Conservation (phyloP, 2,797 vertebrate species). For the Spheniscus humboldti region DNA sequence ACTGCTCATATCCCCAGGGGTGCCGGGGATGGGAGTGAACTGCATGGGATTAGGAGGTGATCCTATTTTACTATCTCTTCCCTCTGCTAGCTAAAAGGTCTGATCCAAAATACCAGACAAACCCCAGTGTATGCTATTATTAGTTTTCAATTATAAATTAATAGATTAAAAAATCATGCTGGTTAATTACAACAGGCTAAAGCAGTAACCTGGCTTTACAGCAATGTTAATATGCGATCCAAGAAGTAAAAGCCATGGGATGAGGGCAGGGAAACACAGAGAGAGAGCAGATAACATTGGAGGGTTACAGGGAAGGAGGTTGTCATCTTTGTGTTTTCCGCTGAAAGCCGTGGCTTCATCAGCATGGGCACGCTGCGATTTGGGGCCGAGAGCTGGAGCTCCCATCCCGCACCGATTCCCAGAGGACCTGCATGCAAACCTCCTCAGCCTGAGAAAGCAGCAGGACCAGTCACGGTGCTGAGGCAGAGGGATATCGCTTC, state of each 20-base stretch:
- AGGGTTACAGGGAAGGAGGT: not conserved
- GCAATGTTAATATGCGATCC: not conserved
- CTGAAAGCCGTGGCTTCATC: not conserved
- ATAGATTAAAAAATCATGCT: not conserved
- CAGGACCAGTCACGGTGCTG: not conserved
- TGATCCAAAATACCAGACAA: not conserved
- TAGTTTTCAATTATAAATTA: not conserved
- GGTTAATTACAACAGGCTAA: not conserved
- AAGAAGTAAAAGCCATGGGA: not conserved
- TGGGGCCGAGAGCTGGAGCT: not conserved
- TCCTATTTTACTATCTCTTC: not conserved
- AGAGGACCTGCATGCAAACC: not conserved
- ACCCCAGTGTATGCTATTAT: not conserved
- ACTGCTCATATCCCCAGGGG: not conserved
- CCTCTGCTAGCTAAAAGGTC: not conserved
- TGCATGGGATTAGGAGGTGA: not conserved
- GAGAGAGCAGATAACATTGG: not conserved
- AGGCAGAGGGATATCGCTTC: not conserved
- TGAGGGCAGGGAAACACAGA: not conserved
- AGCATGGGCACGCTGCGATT: rapidly evolving
- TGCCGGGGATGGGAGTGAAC: not conserved
- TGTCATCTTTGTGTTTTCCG: not conserved
- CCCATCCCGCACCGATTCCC: not conserved
- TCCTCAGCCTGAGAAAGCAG: not conserved
- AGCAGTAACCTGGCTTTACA: not conserved